These are phyloP conservation scores for Mus spicilegus DNA, from an alignment of 2,113 vertebrate species.

Conservation along the genomic window DNA sequence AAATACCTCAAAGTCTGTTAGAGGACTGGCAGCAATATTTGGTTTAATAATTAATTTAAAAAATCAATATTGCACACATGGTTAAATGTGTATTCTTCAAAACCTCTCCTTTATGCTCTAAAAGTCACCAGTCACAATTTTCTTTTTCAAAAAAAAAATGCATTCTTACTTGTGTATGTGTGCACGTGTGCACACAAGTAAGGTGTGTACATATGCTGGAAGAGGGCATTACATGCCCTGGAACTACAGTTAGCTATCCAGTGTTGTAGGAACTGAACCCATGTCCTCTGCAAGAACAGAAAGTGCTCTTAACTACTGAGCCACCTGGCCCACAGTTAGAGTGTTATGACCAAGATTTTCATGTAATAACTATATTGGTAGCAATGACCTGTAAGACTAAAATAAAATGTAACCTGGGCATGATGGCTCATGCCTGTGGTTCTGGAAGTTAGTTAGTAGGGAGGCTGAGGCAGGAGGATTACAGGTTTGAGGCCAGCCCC, in stretches of 20 bases:
- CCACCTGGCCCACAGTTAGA: not conserved
- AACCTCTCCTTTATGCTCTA: not conserved
- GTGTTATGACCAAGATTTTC: not conserved
- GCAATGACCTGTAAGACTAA: not conserved
- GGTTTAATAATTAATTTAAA: not conserved
- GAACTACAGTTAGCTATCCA: not conserved
- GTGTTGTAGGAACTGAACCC: not conserved
- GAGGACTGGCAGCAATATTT: not conserved
- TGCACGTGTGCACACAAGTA: not conserved
- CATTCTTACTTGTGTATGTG: not conserved
- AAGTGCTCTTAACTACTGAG: not conserved
- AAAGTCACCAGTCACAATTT: not conserved
- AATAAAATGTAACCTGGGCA: not conserved
- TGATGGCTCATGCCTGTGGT: not conserved
- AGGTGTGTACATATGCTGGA: not conserved
- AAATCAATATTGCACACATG: not conserved
- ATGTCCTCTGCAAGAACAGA: not conserved
- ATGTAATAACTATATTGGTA: not conserved
- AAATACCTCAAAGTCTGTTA: not conserved
- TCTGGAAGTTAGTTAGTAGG: not conserved
- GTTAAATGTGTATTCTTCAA: not conserved
- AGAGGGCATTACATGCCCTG: not conserved
- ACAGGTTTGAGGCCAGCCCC: not conserved
- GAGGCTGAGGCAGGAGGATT: not conserved
- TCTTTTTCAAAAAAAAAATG: not conserved